Base-by-base conservation (phyloP, 1,140 invertebrate genomes). In the Halictus rubicundus region DNA sequence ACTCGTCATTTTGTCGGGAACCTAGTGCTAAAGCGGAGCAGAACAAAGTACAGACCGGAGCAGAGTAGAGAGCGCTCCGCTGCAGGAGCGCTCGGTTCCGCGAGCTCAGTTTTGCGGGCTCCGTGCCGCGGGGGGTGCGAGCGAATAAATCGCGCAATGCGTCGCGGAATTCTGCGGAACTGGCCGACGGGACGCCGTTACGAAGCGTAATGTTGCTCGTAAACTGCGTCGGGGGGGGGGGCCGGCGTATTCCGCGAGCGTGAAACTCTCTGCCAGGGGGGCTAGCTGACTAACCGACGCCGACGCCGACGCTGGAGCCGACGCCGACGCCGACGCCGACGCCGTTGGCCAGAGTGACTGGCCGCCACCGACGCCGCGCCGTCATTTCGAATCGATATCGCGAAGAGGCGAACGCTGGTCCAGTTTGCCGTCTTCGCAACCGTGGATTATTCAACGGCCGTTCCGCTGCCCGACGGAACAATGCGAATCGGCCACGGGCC, bases 101-200 rank as follows among this genome's bases (percentile, higher is more conserved):
- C 10, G 42, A 10, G 42, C 42, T 10, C 42, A 14, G 42, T 9
- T 12, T 42, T 1, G 42, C 42, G 42, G 2, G 9, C 42, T 46
- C 32, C 32, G 32, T 32, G 32, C 21, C 10, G 10, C 1, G 8
- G 19, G 32, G 54, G 23, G 42, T 25, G 23, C 66, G 39, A 54
- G 66, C 21, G 57, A 74, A 78, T 78, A 78, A 78, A 78, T 78
- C 76, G 76, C 49, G 23, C 19, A 57, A 21, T 19, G 76, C 49
- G 59, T 65, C 76, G 69, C 76, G 60, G 52, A 64, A 72, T 78
- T 78, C 37, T 46, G 64, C 68, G 69, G 59, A 27, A 59, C 25
- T 37, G 46, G 59, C 8, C 65, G 65, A 39, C 74, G 60, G 27
- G 25, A 59, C 60, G 57, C 16, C 57, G 75, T 77, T 75, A 59